Conservation (phyloP, 2,113 vertebrate genomes). For the Centrocercus urophasianus region DNA sequence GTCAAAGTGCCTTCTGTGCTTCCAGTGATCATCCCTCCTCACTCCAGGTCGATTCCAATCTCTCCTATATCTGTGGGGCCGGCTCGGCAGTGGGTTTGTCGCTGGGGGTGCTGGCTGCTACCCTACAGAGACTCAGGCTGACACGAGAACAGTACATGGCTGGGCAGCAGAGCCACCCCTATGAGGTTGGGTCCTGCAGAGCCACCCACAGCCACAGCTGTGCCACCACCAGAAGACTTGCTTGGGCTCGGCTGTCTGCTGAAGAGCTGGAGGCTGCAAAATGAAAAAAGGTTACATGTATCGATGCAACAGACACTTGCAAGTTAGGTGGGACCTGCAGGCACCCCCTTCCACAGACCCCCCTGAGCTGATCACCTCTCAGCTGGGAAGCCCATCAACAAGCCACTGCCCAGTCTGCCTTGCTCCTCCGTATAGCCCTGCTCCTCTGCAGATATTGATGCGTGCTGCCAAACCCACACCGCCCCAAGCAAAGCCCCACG, state of each 20-base stretch:
- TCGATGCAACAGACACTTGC: rapidly evolving
- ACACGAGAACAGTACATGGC: slow-evolving; percentile 73
- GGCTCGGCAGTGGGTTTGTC: not conserved
- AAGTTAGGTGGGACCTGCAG: too few species aligned
- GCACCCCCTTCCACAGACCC: not conserved
- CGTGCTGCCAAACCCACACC: not conserved
- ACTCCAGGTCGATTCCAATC: not conserved
- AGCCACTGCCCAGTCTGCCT: not conserved
- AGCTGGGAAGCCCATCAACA: rapidly evolving
- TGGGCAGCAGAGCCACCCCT: slow-evolving; percentile 46
- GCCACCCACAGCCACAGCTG: slow-evolving; percentile 76
- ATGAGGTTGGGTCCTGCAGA: slow-evolving; percentile 68
- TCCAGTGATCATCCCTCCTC: rapidly evolving
- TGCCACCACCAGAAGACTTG: slow-evolving; percentile 52
- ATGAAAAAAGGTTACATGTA: rapidly evolving
- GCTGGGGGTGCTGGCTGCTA: slow-evolving; percentile 62
- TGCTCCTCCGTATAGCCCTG: rapidly evolving
- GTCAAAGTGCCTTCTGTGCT: rapidly evolving
- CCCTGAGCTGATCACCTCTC: rapidly evolving
- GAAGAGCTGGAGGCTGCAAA: slow-evolving; percentile 80
- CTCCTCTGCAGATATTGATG: rapidly evolving
- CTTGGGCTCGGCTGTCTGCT: slow-evolving; percentile 45
- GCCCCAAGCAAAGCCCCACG: too few species aligned
- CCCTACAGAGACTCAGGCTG: slow-evolving; percentile 73
- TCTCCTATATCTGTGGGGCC: not conserved